Evolutionary conservation across 2,113 vertebrate species (phyloP).

Genomic region (Ursus arctos): DNA sequence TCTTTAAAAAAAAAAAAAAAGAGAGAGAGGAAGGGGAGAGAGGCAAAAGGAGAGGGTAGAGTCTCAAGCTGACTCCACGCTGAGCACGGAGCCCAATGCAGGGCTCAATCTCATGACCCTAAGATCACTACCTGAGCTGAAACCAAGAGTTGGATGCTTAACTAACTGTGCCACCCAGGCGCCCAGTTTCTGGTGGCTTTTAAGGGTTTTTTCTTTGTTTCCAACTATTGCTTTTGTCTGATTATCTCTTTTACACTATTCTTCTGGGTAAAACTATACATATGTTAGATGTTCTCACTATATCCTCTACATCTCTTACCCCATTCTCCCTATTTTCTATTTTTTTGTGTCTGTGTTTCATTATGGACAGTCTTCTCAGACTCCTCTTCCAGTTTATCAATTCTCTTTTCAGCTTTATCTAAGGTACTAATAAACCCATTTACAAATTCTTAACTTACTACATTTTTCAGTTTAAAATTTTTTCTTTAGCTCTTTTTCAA

Average conservation of each 20-base stretch:
- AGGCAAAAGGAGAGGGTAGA: background rate
- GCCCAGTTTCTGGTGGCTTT: background rate
- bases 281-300: background rate
- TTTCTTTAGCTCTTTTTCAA: slow-evolving; percentile 16
- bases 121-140: background rate
- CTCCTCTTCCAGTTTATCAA: background rate
- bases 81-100: background rate
- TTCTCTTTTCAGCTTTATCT: slow-evolving; percentile 7
- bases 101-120: background rate
- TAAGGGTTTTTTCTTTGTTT: background rate
- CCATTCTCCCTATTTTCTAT: background rate
- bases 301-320: background rate
- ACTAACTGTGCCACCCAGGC: background rate
- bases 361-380: background rate
- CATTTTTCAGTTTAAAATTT: background rate
- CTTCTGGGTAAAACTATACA: background rate
- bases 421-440: background rate
- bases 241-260: background rate
- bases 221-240: background rate
- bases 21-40: background rate
- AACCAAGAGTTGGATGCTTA: background rate
- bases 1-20: too few relatives aligned
- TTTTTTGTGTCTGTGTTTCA: background rate
- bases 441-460: background rate
- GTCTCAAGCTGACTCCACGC: background rate